phyloP scores from a whole-genome alignment of 92 coral and sea anemone genomes.

The Phenganax marumi region DNA sequence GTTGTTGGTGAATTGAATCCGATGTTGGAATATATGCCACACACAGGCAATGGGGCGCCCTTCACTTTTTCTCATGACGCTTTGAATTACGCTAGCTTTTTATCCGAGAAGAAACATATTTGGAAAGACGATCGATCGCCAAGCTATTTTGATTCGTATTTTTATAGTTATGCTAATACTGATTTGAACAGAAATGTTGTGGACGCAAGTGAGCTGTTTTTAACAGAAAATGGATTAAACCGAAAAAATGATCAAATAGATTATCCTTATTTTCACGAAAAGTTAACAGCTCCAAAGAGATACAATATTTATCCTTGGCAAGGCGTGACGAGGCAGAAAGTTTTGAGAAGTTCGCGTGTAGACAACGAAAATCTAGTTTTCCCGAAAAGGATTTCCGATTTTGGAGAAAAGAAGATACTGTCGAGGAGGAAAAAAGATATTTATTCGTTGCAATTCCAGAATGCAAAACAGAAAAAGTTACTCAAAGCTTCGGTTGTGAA shows the following conservation, averaged over 20 bases:
- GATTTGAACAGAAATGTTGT: background rate
- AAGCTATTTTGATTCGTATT: conserved; percentile 3
- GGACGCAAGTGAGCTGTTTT: background rate
- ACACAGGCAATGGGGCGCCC: conserved; percentile 72
- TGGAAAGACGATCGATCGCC: background rate
- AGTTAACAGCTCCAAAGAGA: background rate
- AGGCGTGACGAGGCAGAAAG: background rate
- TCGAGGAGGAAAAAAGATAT: too few relatives aligned
- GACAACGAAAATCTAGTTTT: too few relatives aligned
- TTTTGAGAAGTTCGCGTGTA: background rate
- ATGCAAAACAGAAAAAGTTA: too few relatives aligned
- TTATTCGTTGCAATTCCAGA: too few relatives aligned
- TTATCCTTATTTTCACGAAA: background rate
- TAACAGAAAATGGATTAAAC: background rate
- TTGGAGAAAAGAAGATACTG: too few relatives aligned
- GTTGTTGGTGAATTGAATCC: conserved; percentile 85
- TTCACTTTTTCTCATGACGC: conserved; percentile 62
- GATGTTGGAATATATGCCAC: conserved; percentile 96
- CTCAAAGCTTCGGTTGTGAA: too few relatives aligned
- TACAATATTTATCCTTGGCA: background rate
- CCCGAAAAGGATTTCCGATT: too few relatives aligned
- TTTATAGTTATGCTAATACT: background rate
- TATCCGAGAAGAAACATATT: background rate
- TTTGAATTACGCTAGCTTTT: background rate
- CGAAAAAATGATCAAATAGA: background rate